Percentiles rank a stretch among this genome's conserved stretches.
Conservation (phyloP, 1,140 invertebrate genomes). For the Aphaenogaster floridana region DNA sequence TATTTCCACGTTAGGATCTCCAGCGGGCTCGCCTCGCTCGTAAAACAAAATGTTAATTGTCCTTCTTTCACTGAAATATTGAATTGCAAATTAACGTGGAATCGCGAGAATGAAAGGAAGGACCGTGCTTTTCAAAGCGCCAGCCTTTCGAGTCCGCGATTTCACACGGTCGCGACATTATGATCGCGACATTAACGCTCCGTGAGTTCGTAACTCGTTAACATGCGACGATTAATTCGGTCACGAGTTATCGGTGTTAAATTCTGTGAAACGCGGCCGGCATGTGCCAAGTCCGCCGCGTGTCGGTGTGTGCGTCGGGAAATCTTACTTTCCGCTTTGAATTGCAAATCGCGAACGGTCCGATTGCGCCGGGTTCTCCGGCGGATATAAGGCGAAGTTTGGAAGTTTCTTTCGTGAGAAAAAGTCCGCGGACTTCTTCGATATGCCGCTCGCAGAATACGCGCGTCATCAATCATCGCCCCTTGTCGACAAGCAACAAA, state of each 20-base stretch:
- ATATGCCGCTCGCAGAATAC: slow-evolving; percentile 6
- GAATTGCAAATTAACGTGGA: slow-evolving; percentile 43
- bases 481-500: slow-evolving; percentile 23
- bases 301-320: background rate
- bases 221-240: slow-evolving; percentile 54
- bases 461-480: slow-evolving; percentile 44
- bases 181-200: background rate
- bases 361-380: slow-evolving; percentile 48
- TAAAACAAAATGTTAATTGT: slow-evolving; percentile 38
- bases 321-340: slow-evolving; percentile 66
- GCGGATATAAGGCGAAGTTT: slow-evolving; percentile 38
- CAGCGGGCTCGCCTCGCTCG: background rate
- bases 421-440: slow-evolving; percentile 21
- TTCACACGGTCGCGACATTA: slow-evolving; percentile 20
- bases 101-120: background rate
- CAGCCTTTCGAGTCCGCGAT: background rate
- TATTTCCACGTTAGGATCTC: background rate
- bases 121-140: background rate
- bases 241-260: slow-evolving; percentile 49
- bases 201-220: slow-evolving; percentile 26
- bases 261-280: slow-evolving; percentile 61
- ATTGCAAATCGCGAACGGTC: slow-evolving; percentile 70
- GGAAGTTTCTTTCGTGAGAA: slow-evolving; percentile 25
- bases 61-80: slow-evolving; percentile 12
- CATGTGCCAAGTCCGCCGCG: slow-evolving; percentile 52